Base-by-base conservation (phyloP, 1,140 invertebrate species). In the Diuraphis noxia region DNA sequence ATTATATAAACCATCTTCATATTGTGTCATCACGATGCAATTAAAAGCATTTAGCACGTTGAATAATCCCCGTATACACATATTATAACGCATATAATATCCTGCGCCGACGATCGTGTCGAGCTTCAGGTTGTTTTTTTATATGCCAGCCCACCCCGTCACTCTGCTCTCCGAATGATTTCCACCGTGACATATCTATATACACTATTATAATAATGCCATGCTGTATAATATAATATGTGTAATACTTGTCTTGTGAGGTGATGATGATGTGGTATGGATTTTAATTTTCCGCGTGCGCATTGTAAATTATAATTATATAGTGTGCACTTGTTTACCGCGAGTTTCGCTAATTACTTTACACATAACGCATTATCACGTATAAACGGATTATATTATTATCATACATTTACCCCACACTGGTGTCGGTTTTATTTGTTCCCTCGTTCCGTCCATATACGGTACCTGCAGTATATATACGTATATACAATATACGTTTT, bases 381-480 rank as follows among this genome's bases (percentile, higher is more conserved):
- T 72, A 72, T 72, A 72, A 72, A 72, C 56, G 56, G 56, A 72
- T 72, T n/a, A 72, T 72, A n/a, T 72, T 72, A 72, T 63, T n/a
- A 72, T 72, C 56, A n/a, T 72, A n/a, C n/a, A 72, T 72, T n/a
- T n/a, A 19, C n/a, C 56, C 56, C 56, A 13, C 30, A n/a, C n/a
- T 17, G 56, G 56, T 72, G 30, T 72, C 56, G 56, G 56, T 72
- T 72, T 72, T 72, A 72, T 72, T 72, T 72, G 56, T 49, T 23
- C 46, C 46, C 56, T 13, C 56, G 5, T 17, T 13, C 13, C 13
- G 30, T 72, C 30, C 6, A 7, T n/a, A n/a, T n/a, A 13, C 10
- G 13, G 10, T 5, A 63, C 56, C 10, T 63, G 56, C 13, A 63
- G n/a, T n/a, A 63, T n/a, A 63, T 13, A 30, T n/a, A n/a, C 13